Base-by-base conservation (phyloP, 2,888 invertebrate species). In the Macrosoma leucophasiata region DNA sequence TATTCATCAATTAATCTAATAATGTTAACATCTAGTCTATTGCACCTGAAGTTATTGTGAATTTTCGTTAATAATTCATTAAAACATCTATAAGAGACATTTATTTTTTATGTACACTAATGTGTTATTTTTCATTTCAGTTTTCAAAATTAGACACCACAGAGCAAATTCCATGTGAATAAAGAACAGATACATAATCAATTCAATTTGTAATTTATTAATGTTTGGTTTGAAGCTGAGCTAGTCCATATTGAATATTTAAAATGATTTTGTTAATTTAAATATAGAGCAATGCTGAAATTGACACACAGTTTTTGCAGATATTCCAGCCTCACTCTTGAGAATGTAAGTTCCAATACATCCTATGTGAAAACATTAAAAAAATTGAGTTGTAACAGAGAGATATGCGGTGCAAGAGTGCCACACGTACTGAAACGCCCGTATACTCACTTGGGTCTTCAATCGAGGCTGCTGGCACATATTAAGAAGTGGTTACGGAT, bases 201-300 rank as follows among this genome's bases (percentile, higher is more conserved):
- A 35, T 34, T 43, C n/a, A n/a, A n/a, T n/a, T n/a, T n/a, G n/a
- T n/a, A 31, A 41, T 39, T 38, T 62, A 58, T 48, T 58, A 46
- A 58, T 62, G 39, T 36, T 33, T 35, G 33, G 39, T 30, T 34
- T 42, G 32, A 46, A 55, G 54, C 48, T 50, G 48, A 53, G 62
- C 55, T 58, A 65, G n/a, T 64, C 54, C 51, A 60, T 52, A 48
- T 50, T 56, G 52, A n/a, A n/a, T 56, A 50, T 46, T 47, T 64
- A 61, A 55, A 37, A 59, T 55, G 53, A 41, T 45, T 43, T 26
- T 24, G 23, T 44, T 34, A 52, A n/a, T n/a, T n/a, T n/a, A n/a
- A n/a, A n/a, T n/a, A 44, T 60, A 62, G 67, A 78, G 71, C 70
- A 73, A 84, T 84, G 82, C 72, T 79, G 69, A 78, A 76, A 75